Conservation (phyloP, 2,113 vertebrate genomes). For the Platichthys stellatus region DNA sequence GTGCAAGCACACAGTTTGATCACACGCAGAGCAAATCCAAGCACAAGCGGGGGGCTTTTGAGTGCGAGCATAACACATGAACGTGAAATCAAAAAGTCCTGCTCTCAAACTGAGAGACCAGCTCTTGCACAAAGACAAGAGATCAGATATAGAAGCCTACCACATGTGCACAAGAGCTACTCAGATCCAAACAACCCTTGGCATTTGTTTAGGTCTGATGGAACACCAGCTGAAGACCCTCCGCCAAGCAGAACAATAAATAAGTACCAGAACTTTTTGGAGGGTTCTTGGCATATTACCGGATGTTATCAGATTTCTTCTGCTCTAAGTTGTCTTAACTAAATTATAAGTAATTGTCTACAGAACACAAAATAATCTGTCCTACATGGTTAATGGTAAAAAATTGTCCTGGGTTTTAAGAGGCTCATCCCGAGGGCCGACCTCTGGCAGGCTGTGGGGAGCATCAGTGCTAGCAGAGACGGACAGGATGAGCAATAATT, state of each 20-base stretch:
- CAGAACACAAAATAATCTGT: slow-evolving; percentile 15
- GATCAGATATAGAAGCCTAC: too few species aligned
- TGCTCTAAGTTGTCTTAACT: slow-evolving; percentile 25
- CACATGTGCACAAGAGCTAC: too few species aligned
- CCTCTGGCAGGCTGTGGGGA: slow-evolving; percentile 28
- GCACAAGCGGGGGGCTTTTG: too few species aligned
- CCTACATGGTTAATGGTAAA: slow-evolving; percentile 21
- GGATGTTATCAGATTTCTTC: slow-evolving; percentile 26
- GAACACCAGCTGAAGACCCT: neutral
- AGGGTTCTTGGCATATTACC: slow-evolving; percentile 18
- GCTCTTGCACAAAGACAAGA: too few species aligned
- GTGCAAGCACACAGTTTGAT: too few species aligned
- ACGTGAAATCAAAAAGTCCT: too few species aligned
- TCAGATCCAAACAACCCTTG: slow-evolving; percentile 6
- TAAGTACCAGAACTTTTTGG: slow-evolving; percentile 1
- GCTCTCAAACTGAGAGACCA: too few species aligned
- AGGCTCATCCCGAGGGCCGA: slow-evolving; percentile 8
- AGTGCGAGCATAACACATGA: too few species aligned
- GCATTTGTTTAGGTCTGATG: neutral
- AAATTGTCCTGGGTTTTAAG: slow-evolving; percentile 7
- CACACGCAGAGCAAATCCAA: too few species aligned
- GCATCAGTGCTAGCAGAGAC: slow-evolving; percentile 47
- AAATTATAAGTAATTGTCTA: slow-evolving; percentile 26
- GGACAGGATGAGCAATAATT: slow-evolving; percentile 62
- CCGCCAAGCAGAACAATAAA: neutral